Base-by-base conservation (phyloP, 64 coral and sea anemone genomes). In the Dendronephthya gigantea region DNA sequence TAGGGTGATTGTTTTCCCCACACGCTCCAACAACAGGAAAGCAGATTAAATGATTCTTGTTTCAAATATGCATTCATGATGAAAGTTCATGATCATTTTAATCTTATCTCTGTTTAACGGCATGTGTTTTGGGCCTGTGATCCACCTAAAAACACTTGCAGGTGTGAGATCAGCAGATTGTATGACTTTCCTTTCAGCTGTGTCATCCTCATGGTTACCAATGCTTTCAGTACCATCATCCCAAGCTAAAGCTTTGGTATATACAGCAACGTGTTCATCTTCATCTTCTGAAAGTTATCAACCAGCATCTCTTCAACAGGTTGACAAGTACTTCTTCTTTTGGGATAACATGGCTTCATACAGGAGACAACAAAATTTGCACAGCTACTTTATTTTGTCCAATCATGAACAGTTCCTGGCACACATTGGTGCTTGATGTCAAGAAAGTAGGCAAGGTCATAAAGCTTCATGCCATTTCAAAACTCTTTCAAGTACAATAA, bases 91-190 rank as follows among this genome's bases (percentile, higher is more conserved):
- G 25, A 82, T 47, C 11, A 89, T 88, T 38, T 83, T 17, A 82
- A 92, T 66, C 41, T 51, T 38, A 15, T 88, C 83, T 5, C 91
- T 87, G 89, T 88, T 85, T 22, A 92, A 39, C 65, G 87, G 91
- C 75, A 30, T 82, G 17, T 92, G 91, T 47, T 79, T 79, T 40
- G 85, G 91, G 45, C 83, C 91, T 19, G 87, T 92, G 28, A 92
- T 40, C 83, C 91, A 92, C 37, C 87, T 74, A 34, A 92, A 48
- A 11, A 92, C 87, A 38, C 87, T 84, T 59, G 91, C 33, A 50
- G 83, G 87, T 82, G 87, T 92, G 19, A 92, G 52, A 3, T 83
- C 87, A 15, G 83, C 39, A 41, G 87, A 12, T 36, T 70, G 49
- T 35, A 27, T 13, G 10, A 74, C 72, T 39, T 86, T 83, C 65